phyloP scores from a whole-genome alignment of 2,113 vertebrate species.

The Prolemur simus region DNA sequence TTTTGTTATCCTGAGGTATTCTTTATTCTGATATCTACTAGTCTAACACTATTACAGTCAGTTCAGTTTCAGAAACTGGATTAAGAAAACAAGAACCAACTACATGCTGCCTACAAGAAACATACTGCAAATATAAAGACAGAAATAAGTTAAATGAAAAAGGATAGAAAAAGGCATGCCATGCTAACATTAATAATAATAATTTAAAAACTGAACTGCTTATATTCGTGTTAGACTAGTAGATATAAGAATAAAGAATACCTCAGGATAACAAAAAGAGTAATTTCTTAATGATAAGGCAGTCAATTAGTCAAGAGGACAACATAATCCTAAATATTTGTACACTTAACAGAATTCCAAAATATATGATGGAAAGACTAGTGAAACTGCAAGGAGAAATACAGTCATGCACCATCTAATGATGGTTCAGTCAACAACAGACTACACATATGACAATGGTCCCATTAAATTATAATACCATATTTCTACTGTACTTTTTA shows the following conservation, averaged over 20 bases:
- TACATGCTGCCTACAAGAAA: neutral
- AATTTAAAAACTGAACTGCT: neutral
- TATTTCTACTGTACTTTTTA: neutral
- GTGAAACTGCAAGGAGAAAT: neutral
- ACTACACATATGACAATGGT: neutral
- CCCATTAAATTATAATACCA: neutral
- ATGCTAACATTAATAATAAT: neutral
- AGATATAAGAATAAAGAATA: neutral
- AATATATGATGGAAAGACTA: neutral
- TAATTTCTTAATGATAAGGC: neutral
- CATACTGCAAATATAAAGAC: neutral
- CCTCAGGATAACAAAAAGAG: neutral
- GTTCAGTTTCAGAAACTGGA: neutral
- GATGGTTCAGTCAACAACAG: neutral
- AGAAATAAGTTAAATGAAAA: neutral
- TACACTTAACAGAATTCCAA: neutral
- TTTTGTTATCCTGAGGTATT: neutral
- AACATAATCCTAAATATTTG: neutral
- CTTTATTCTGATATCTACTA: neutral
- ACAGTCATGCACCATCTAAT: rapidly evolving
- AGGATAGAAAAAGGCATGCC: neutral
- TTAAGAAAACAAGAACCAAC: neutral
- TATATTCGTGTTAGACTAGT: neutral
- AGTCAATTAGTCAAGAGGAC: neutral
- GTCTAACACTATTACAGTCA: neutral